Evolutionary conservation across 2,888 invertebrate species (phyloP), one percentile per base, ranked within the genome.

Genomic region (Syrista parreyssii): DNA sequence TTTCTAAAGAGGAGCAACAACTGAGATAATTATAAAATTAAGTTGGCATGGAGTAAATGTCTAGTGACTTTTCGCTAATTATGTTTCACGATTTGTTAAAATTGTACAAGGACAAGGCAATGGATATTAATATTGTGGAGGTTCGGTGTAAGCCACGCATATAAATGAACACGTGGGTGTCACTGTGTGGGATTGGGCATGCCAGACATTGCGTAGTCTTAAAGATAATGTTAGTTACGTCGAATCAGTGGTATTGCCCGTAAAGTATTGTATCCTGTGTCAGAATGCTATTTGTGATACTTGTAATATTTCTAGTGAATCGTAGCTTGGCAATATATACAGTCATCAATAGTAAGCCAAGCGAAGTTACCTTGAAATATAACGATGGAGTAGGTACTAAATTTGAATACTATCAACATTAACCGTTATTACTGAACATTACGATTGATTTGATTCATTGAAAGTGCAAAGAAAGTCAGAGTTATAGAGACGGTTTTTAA

Each of bases 341-440:
- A 30, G 84, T 84, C 33, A 88, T 90, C 30, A 87, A 80, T 68
- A 90, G 88, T 72, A 89, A 90, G 79, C 83, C 84, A 15, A 82
- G 78, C 68, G 85, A 88, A 79, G 84, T 87, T 74, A 84, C 88
- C 32, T 90, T 89, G 78, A 87, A 87, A 76, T 91, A 90, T 78
- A 84, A 82, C 68, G 84, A 87, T 30, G 86, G 86, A 75, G 90
- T 91, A 85, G 74, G 87, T 86, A 82, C 76, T 75, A 34, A n/a
- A 23, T 15, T 23, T 9, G 55, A 55, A 55, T 55, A 55, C 9
- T 9, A 23, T 55, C 9, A 23, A 23, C 23, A 55, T 55, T 55
- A 2, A 55, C 6, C 6, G 23, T 55, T 23, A 9, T 23, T 55
- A 55, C 23, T 23, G 55, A 55, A 55, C 9, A 23, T 55, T 55